A percentile compares a stretch with the other conserved stretches of the same genome.
These are phyloP conservation scores for Numenius arquata DNA, from an alignment of 2,113 vertebrate species.

Conservation along the genomic window DNA sequence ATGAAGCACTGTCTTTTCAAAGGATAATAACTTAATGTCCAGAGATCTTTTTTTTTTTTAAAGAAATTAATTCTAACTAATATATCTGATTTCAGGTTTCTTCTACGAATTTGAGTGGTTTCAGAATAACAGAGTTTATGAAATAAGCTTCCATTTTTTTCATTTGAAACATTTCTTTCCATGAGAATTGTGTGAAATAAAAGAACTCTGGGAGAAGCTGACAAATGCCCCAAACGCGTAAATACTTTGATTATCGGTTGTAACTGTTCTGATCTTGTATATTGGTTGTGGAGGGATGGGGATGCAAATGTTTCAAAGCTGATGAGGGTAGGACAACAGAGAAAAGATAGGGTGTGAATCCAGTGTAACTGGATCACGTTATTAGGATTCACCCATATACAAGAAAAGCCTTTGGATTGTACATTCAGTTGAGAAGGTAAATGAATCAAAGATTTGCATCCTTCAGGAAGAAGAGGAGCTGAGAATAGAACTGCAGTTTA, in stretches of 20 bases:
- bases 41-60: background rate
- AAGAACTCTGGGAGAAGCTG: background rate
- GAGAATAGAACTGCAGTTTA: background rate
- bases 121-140: background rate
- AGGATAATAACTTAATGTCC: background rate
- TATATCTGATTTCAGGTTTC: background rate
- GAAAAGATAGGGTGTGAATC: background rate
- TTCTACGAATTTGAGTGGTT: background rate
- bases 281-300: background rate
- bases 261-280: rapidly evolving
- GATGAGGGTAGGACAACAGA: background rate
- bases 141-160: background rate
- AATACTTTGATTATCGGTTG: background rate
- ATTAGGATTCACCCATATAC: background rate
- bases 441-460: background rate
- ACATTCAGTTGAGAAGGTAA: background rate
- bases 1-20: background rate
- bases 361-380: background rate
- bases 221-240: background rate
- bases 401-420: background rate
- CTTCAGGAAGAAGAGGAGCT: background rate
- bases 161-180: background rate
- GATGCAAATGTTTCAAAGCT: background rate
- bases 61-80: background rate
- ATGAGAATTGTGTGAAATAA: background rate